These are phyloP conservation scores for Drosophila longiperda DNA, from an alignment of 2,888 invertebrate genomes.

Conservation along the genomic window DNA sequence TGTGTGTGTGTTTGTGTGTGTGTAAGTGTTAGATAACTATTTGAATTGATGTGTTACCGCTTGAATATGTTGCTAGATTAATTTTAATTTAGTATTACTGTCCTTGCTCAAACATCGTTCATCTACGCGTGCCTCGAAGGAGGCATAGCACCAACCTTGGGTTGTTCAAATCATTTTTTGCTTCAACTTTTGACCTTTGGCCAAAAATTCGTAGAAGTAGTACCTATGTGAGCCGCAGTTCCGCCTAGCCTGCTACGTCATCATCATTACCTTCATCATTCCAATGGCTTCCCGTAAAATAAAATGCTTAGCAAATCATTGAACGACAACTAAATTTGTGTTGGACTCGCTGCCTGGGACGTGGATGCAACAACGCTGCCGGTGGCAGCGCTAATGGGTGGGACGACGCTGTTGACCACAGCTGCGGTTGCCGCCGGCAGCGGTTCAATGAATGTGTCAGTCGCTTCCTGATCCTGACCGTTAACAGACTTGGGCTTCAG, in stretches of 20 bases:
- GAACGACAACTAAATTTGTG: conserved; percentile 83
- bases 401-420: conserved; percentile 25
- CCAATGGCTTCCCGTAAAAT: conserved; percentile 81
- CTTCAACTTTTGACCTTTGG: conserved; percentile 71
- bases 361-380: conserved; percentile 57
- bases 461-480: conserved; percentile 24
- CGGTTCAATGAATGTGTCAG: conserved; percentile 29
- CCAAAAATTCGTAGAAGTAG: conserved; percentile 57
- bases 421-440: conserved; percentile 38
- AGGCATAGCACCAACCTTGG: conserved; percentile 69
- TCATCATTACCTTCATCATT: conserved; percentile 51
- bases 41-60: conserved; percentile 30
- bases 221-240: conserved; percentile 34
- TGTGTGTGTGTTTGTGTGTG: conserved; percentile 5
- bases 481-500: conserved; percentile 42
- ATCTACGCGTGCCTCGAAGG: conserved; percentile 28
- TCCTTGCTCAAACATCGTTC: conserved; percentile 21
- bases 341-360: conserved; percentile 75
- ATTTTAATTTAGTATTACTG: conserved; percentile 45
- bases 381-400: conserved; percentile 27
- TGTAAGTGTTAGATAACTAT: conserved; percentile 40
- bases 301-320: conserved; percentile 83
- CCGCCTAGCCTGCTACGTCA: conserved; percentile 6
- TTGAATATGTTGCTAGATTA: conserved; percentile 48
- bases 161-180: conserved; percentile 53